Percentiles rank a stretch among this genome's conserved stretches.
Conservation (phyloP, 2,113 vertebrate genomes). For the Glaucidium brasilianum region DNA sequence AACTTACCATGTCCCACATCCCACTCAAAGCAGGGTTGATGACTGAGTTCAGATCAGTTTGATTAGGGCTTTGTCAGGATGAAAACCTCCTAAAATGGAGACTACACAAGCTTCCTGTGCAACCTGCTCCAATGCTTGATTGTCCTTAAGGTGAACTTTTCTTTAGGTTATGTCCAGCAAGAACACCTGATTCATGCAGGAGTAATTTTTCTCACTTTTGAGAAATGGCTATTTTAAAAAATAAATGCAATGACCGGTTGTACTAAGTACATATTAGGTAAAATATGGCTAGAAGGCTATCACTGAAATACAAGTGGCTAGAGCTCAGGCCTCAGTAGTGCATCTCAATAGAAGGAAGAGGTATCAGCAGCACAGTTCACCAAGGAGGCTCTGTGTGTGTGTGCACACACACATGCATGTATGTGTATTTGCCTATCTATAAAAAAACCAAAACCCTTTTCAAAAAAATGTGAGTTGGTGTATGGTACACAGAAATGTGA, state of each 20-base stretch:
- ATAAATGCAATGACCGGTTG: not conserved
- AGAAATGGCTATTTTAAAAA: not conserved
- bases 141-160: not conserved
- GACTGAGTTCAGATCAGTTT: not conserved
- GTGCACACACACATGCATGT: rapidly evolving
- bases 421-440: not conserved
- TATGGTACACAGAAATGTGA: rapidly evolving
- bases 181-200: not conserved
- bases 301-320: not conserved
- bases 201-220: not conserved
- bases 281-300: not conserved
- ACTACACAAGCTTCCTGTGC: not conserved
- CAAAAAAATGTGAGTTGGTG: not conserved
- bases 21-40: not conserved
- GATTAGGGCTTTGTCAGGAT: not conserved
- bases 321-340: not conserved
- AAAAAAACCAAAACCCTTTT: not conserved
- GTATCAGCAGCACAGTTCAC: not conserved
- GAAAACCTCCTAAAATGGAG: not conserved
- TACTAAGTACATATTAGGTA: not conserved
- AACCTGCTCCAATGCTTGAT: not conserved
- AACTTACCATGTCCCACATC: not conserved
- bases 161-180: not conserved
- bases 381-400: not conserved
- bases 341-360: rapidly evolving